Evolutionary conservation across 1,140 invertebrate species (phyloP), one percentile per base, ranked within the genome.

Genomic region (Platorchestia sp.): DNA sequence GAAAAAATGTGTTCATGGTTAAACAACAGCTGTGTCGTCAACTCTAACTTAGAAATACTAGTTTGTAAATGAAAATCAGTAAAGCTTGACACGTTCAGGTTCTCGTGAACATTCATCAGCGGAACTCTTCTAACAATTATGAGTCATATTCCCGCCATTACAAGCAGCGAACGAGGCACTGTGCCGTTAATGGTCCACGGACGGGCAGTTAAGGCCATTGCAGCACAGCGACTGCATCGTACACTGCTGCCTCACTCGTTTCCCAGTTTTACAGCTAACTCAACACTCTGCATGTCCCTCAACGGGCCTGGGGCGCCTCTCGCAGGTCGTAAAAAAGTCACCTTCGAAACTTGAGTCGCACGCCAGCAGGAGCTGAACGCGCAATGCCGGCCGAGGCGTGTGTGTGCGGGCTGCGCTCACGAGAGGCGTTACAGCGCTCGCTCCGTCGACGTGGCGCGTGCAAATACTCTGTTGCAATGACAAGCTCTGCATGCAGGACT

Each of bases 31-130:
- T 75, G 59, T 75, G 27, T 75, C 27, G 36, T 75, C 14, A 75
- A 75, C 59, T 75, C 36, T 75, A 27, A 75, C 36, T 75, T 75
- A 75, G 59, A 75, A 36, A 75, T 27, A 27, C 27, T 75, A 75
- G 59, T 75, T 75, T 75, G 14, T 10, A 75, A 75, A 19, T 10
- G 59, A 36, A 75, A 75, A 75, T 75, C 59, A 27, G 59, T 14
- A 75, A 27, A 75, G 36, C 59, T 75, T 75, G 59, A 44, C 87
- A 89, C 41, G 87, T 44, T 41, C 87, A 41, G 87, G 27, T 10
- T 41, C n/a, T 89, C 87, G 87, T 89, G 87, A 89, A 89, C 87
- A 41, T 89, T 89, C n/a, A 89, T 89, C 87, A 89, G 87, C 87
- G 87, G 87, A 89, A 44, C 41, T 41, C 87, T 41, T 89, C 41